Evolutionary conservation across 1,140 invertebrate genomes (phyloP).

Genomic region (Spodoptera litura): DNA sequence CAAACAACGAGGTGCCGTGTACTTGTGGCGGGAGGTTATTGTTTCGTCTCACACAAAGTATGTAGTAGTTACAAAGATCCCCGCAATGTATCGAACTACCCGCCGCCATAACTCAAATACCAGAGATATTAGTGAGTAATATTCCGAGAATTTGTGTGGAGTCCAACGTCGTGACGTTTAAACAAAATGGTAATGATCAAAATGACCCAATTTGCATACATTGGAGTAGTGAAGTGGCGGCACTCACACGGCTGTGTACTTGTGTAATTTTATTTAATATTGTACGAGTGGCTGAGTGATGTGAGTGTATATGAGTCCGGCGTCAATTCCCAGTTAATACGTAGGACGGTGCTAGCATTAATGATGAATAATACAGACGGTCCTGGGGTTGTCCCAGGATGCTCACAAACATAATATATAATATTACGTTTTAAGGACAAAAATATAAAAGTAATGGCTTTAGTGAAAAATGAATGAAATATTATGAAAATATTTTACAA

Average conservation of each 20-base stretch:
- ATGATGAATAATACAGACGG: conserved; percentile 47
- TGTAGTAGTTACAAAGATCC: too few relatives aligned
- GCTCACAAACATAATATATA: too few relatives aligned
- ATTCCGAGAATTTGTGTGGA: conserved; percentile 27
- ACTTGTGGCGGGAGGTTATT: too few relatives aligned
- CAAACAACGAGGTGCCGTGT: too few relatives aligned
- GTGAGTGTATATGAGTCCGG: neutral
- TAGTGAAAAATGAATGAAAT: too few relatives aligned
- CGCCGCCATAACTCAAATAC: conserved; percentile 3
- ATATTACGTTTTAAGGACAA: too few relatives aligned
- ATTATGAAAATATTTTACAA: too few relatives aligned
- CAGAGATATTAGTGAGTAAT: neutral
- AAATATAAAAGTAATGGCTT: too few relatives aligned
- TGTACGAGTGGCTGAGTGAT: neutral
- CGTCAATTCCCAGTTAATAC: conserved; percentile 46
- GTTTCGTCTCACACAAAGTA: too few relatives aligned
- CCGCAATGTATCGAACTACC: neutral
- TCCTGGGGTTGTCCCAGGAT: neutral
- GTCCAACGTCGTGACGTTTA: neutral
- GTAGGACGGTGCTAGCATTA: conserved; percentile 49
- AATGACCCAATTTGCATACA: conserved; percentile 22
- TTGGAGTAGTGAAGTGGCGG: neutral
- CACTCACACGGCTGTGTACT: neutral
- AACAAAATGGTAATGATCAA: conserved; percentile 13
- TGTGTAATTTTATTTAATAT: conserved; percentile 23